These are phyloP conservation scores for Rhodophaea formosa DNA, from an alignment of 2,888 invertebrate genomes.

Conservation along the genomic window DNA sequence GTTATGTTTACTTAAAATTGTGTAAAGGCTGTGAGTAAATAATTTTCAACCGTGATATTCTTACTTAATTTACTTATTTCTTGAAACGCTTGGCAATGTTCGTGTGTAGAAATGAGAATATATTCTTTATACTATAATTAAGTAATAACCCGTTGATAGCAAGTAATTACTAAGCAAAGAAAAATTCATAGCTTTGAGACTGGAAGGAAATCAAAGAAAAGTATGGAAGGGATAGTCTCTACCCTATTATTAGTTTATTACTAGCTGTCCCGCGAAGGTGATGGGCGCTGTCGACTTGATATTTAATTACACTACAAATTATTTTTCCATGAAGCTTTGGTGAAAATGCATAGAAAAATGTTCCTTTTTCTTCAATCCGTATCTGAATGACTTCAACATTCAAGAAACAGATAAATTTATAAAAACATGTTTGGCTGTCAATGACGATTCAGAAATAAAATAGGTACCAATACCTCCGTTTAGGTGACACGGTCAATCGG, in stretches of 20 bases:
- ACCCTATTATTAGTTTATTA: conserved; percentile 71
- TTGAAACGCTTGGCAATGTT: background rate
- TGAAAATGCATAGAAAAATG: background rate
- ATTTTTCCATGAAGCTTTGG: conserved; percentile 23
- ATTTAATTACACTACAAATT: conserved; percentile 20
- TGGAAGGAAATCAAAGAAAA: conserved; percentile 72
- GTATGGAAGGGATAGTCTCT: conserved; percentile 58
- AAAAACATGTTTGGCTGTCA: too few relatives aligned
- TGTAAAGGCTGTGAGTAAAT: background rate
- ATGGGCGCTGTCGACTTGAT: conserved; percentile 53
- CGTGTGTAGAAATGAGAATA: background rate
- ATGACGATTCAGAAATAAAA: too few relatives aligned
- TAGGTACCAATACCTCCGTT: too few relatives aligned
- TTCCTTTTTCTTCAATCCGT: too few relatives aligned
- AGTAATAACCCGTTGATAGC: conserved; percentile 48
- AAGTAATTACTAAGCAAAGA: conserved; percentile 57
- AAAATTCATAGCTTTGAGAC: conserved; percentile 46
- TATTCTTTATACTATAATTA: conserved; percentile 27
- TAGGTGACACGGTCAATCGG: too few relatives aligned
- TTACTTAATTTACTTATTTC: background rate
- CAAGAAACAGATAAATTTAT: too few relatives aligned
- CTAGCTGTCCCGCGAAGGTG: conserved; percentile 56
- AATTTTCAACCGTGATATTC: conserved; percentile 3
- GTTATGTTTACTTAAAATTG: background rate
- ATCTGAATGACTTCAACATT: too few relatives aligned